phyloP scores from a whole-genome alignment of 2,888 invertebrate genomes.

The Galerucella calmariensis region DNA sequence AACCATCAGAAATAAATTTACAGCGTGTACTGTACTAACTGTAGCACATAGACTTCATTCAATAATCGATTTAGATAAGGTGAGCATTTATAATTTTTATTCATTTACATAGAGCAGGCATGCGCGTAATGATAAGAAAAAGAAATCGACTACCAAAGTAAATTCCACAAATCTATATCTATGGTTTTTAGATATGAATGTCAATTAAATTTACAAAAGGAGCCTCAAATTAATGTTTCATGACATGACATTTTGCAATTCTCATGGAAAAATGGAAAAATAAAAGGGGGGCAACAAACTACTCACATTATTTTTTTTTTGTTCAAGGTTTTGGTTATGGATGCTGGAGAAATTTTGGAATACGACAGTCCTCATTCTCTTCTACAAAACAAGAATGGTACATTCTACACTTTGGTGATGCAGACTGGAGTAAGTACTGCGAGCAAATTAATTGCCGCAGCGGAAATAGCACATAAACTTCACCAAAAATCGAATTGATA shows the following conservation, averaged over 20 bases:
- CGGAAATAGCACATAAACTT: constrained; percentile 41
- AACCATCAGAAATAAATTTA: constrained; percentile 80
- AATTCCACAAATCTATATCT: neutral
- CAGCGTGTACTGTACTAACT: constrained; percentile 81
- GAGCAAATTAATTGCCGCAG: constrained; percentile 49
- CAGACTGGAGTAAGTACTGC: constrained; percentile 70
- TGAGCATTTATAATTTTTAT: constrained; percentile 54
- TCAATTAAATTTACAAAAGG: no score
- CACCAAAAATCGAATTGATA: neutral
- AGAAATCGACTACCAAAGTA: neutral
- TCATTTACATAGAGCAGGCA: neutral
- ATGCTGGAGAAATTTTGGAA: constrained; percentile 79
- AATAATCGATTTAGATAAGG: constrained; percentile 86
- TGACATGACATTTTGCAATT: no score
- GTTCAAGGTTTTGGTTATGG: constrained; percentile 73
- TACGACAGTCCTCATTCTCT: constrained; percentile 79
- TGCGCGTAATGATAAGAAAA: neutral
- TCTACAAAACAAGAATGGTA: constrained; percentile 61
- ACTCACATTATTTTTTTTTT: neutral
- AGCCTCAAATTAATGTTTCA: no score
- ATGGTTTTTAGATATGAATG: no score
- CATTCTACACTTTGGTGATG: constrained; percentile 68
- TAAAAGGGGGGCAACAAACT: neutral
- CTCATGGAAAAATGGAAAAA: neutral
- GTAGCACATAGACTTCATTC: constrained; percentile 87